A percentile compares a stretch with the other conserved stretches of the same genome.
Evolutionary conservation across 2,888 invertebrate genomes (phyloP).

Genomic region (Tortrix viridana): DNA sequence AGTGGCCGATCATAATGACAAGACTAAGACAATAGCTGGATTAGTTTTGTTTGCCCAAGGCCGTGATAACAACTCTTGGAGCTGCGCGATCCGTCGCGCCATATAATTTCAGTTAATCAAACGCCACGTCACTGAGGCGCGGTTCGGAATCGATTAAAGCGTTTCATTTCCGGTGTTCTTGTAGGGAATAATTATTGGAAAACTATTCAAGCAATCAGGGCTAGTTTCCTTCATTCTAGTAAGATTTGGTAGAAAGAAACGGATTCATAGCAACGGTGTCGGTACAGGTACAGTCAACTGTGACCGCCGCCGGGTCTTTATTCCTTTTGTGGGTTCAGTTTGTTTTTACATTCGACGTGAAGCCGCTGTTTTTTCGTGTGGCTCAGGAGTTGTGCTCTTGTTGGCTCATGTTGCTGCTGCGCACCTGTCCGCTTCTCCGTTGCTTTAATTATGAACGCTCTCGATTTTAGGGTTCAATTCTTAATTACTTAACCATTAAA

Average conservation of each 20-base stretch:
- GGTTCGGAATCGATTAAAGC: conserved; percentile 80
- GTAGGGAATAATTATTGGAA: conserved; percentile 76
- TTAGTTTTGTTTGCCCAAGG: conserved; percentile 81
- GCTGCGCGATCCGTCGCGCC: conserved; percentile 77
- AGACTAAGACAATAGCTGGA: conserved; percentile 80
- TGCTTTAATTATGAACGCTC: conserved; percentile 77
- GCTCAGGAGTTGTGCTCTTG: conserved; percentile 59
- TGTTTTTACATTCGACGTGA: conserved; percentile 76
- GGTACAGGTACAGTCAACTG: conserved; percentile 79
- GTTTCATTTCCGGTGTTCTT: conserved; percentile 81
- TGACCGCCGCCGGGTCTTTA: conserved; percentile 79
- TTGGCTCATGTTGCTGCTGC: conserved; percentile 53
- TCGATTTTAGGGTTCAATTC: conserved; percentile 59
- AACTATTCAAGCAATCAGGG: conserved; percentile 77
- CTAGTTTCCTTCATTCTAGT: conserved; percentile 69
- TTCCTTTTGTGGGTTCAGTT: conserved; percentile 75
- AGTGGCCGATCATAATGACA: conserved; percentile 73
- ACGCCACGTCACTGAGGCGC: conserved; percentile 77
- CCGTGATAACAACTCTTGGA: conserved; percentile 76
- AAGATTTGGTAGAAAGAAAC: conserved; percentile 69
- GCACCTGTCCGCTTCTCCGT: conserved; percentile 61
- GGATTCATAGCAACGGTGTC: conserved; percentile 73
- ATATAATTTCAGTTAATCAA: conserved; percentile 81
- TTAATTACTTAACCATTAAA: conserved; percentile 14
- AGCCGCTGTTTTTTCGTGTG: conserved; percentile 65